Percentiles rank a stretch among this genome's conserved stretches.
Evolutionary conservation across 2,797 vertebrate genomes (phyloP).

Genomic region (Sebastiscus albofasciatus): DNA sequence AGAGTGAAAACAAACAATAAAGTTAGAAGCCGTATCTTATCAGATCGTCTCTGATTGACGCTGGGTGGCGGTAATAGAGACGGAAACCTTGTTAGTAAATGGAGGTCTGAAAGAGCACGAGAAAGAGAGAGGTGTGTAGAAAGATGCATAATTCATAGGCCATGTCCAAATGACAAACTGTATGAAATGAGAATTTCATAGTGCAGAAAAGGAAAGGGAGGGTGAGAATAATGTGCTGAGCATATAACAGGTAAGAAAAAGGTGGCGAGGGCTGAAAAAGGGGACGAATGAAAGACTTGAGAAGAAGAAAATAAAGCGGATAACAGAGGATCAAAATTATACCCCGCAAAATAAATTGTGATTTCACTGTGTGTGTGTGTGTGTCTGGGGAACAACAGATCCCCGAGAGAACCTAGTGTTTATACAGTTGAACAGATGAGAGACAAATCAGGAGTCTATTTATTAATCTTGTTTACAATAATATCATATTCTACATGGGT

Average conservation of each 20-base stretch:
- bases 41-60: constrained; percentile 89
- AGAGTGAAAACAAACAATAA: constrained; percentile 84
- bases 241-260: constrained; percentile 37
- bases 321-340: constrained; percentile 83
- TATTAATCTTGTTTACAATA: neutral
- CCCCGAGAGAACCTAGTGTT: neutral
- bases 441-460: no score
- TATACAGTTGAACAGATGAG: neutral
- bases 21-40: constrained; percentile 88
- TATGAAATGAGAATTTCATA: constrained; percentile 94
- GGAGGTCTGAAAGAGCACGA: constrained; percentile 87
- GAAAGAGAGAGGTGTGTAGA: constrained; percentile 36
- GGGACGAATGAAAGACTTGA: constrained; percentile 76
- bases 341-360: constrained; percentile 78
- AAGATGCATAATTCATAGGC: constrained; percentile 90
- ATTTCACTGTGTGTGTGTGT: neutral
- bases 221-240: constrained; percentile 44
- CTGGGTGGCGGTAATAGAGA: constrained; percentile 90
- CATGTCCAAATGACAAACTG: constrained; percentile 88
- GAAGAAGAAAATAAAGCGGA: constrained; percentile 76
- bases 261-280: constrained; percentile 10
- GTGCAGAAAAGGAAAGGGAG: constrained; percentile 56
- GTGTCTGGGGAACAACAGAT: neutral
- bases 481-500: neutral
- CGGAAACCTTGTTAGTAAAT: constrained; percentile 88